phyloP scores from a whole-genome alignment of 1,140 invertebrate species.

The Scaptomyza hsui region DNA sequence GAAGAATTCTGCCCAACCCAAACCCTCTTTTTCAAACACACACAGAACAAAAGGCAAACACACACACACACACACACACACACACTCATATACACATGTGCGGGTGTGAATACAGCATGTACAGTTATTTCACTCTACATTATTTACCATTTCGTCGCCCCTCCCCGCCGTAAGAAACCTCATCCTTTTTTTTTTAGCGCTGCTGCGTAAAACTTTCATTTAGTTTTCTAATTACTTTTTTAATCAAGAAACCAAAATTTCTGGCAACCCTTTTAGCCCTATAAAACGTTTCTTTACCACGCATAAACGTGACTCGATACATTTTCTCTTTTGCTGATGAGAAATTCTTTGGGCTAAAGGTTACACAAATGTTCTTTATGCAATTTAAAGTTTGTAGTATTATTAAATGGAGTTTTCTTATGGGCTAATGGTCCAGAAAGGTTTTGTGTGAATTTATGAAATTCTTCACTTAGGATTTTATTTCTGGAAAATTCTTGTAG shows the following conservation, averaged over 20 bases:
- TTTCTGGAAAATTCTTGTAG: too few relatives aligned
- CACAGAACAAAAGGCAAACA: slow-evolving; percentile 60
- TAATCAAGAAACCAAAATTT: slow-evolving; percentile 78
- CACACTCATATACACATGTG: slow-evolving; percentile 13
- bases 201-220: slow-evolving; percentile 77
- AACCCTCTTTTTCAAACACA: slow-evolving; percentile 15
- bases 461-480: too few relatives aligned
- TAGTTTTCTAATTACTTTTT: slow-evolving; percentile 83
- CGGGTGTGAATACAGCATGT: slow-evolving; percentile 60
- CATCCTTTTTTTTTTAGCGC: too few relatives aligned
- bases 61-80: slow-evolving; percentile 14
- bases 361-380: too few relatives aligned
- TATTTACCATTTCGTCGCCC: slow-evolving; percentile 66
- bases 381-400: too few relatives aligned
- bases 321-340: slow-evolving; percentile 17
- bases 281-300: slow-evolving; percentile 4
- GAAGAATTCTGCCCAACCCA: slow-evolving; percentile 13
- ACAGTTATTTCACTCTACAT: slow-evolving; percentile 79
- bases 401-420: too few relatives aligned
- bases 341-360: too few relatives aligned
- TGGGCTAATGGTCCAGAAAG: too few relatives aligned
- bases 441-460: too few relatives aligned
- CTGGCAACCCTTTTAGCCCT: slow-evolving; percentile 38
- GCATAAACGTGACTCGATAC: slow-evolving; percentile 28
- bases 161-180: too few relatives aligned